Conservation (phyloP, 2,113 vertebrate genomes). For the Leucopsar rothschildi region DNA sequence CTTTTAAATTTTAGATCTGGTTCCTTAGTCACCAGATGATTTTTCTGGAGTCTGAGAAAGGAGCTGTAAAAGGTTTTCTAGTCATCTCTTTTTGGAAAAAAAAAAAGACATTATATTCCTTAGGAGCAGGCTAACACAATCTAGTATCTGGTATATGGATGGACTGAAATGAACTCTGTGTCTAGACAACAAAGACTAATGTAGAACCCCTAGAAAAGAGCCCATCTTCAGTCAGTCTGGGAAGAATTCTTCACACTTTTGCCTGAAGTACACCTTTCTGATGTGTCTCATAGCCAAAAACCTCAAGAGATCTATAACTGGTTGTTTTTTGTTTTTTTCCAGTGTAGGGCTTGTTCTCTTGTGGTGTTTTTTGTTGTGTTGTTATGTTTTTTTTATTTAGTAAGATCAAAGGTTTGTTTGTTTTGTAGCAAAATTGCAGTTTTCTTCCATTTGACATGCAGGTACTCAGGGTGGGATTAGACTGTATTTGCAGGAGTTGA, state of each 20-base stretch:
- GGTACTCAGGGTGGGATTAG: conserved; percentile 95
- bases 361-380: not conserved
- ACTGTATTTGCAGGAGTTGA: conserved; percentile 93
- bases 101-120: not conserved
- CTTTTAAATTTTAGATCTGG: not conserved
- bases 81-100: not conserved
- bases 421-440: not conserved
- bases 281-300: not conserved
- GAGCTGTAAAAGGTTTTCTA: not conserved
- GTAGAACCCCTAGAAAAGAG: not conserved
- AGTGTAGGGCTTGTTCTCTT: not conserved
- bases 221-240: not conserved
- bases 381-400: not conserved
- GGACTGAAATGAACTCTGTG: not conserved
- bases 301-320: not conserved
- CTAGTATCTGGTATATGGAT: not conserved
- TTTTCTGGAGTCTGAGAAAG: not conserved
- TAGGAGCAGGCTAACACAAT: not conserved
- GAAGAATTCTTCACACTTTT: not conserved
- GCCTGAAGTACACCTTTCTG: not conserved
- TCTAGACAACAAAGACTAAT: not conserved
- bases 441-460: not conserved
- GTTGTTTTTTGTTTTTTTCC: not conserved
- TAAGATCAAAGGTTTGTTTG: not conserved
- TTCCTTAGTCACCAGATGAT: not conserved